Evolutionary conservation across 2,888 invertebrate genomes (phyloP).

Genomic region (Nomada fabriciana): DNA sequence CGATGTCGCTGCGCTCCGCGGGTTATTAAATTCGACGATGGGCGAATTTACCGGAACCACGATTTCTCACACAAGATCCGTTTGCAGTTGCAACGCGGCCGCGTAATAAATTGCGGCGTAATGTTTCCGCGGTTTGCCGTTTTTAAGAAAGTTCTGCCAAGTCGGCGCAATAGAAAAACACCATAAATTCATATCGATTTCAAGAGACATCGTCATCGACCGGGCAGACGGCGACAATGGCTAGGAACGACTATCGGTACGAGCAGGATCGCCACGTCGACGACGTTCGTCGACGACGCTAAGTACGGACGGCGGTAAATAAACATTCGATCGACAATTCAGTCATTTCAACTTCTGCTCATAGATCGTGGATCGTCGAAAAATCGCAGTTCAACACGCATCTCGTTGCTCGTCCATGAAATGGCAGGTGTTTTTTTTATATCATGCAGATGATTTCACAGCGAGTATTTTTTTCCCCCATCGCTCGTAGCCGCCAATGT

Average conservation of each 20-base stretch:
- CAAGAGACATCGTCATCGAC: constrained; percentile 68
- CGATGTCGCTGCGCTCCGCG: constrained; percentile 60
- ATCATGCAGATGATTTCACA: constrained; percentile 64
- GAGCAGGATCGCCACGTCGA: constrained; percentile 39
- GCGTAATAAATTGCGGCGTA: constrained; percentile 80
- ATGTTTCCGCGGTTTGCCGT: constrained; percentile 77
- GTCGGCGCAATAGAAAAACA: constrained; percentile 83
- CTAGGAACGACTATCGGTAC: constrained; percentile 4
- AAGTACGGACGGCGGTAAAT: constrained; percentile 46
- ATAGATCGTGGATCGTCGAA: constrained; percentile 53
- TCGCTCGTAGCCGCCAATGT: too few relatives aligned
- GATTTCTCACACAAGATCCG: constrained; percentile 67
- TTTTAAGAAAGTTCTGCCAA: constrained; percentile 82
- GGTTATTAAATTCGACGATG: constrained; percentile 77
- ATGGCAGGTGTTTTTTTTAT: constrained; percentile 64
- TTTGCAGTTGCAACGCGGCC: constrained; percentile 67
- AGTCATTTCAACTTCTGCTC: constrained; percentile 19
- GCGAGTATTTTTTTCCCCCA: constrained; percentile 27
- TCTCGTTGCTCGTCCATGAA: constrained; percentile 28
- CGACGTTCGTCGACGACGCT: constrained; percentile 30
- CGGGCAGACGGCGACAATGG: constrained; percentile 39
- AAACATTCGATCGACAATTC: constrained; percentile 59
- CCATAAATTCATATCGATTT: constrained; percentile 83
- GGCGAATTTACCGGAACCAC: constrained; percentile 73
- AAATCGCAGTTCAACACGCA: constrained; percentile 55